Evolutionary conservation across 1,140 invertebrate genomes (phyloP), one percentile per base, ranked within the genome.

Genomic region (Sogatella furcifera): DNA sequence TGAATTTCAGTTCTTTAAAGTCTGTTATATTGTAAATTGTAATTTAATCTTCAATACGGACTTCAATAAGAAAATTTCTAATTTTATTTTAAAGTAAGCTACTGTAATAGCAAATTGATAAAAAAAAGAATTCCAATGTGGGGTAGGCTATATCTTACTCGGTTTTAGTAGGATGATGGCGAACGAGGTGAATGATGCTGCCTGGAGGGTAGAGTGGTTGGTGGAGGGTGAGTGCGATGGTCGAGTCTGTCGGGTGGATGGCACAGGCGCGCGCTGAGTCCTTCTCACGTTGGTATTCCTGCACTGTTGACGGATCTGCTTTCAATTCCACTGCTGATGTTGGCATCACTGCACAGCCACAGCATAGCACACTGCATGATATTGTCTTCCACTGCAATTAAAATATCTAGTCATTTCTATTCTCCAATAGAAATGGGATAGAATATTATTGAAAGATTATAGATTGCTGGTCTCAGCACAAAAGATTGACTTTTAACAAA

Each of bases 181-280:
- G 76, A 49, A 95, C 90, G 31, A 95, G 84, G 70, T 95, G 92
- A 49, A 95, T 90, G 59, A 95, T 93, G 66, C 82, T 81, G 3
- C 92, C 92, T 8, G 92, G 92, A 43, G 89, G 90, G 74, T 87
- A 95, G 1, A 95, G 76, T 1, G 89, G 91, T 68, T 87, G 79
- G 75, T 92, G 84, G 63, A 90, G 75, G 55, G 86, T 88, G 62
- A 90, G 76, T 59, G 86, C 84, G 68, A 90, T 87, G 49, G 80
- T 80, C 66, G 82, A 83, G 67, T 87, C 85, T 57, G 78, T 81
- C 5, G 87, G 81, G 74, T 88, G 80, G 53, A 84, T 77, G 15
- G 81, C 80, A 55, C 81, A 78, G 14, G 79, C 78, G 41, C 82
- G 75, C 9, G 83, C 80, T 44, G 74, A 70, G 59, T 80, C 74